A percentile compares a stretch with the other conserved stretches of the same genome.
Conservation (phyloP, 2,797 vertebrate genomes). For the Xyrichtys novacula region DNA sequence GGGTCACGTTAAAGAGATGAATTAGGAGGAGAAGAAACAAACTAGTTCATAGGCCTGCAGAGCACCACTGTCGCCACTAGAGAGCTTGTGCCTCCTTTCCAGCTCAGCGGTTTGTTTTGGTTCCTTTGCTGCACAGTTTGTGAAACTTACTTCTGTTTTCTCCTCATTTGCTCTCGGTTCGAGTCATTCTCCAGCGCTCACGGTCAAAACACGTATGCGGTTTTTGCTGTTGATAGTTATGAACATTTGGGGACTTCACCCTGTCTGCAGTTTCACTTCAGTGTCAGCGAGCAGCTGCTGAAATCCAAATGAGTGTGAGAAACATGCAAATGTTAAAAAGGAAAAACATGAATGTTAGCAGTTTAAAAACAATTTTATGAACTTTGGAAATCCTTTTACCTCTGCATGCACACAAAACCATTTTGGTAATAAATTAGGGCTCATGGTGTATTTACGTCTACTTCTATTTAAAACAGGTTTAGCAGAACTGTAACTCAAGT, state of each 20-base stretch:
- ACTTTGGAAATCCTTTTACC: neutral
- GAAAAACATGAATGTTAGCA: too few species aligned
- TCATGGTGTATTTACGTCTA: neutral
- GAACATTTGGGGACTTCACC: conserved; percentile 10
- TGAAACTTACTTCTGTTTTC: neutral
- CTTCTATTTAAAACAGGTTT: neutral
- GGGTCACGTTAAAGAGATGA: too few species aligned
- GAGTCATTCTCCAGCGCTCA: neutral
- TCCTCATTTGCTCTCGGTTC: neutral
- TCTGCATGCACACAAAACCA: neutral
- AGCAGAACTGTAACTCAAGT: neutral
- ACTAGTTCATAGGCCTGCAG: too few species aligned
- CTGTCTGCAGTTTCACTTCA: conserved; percentile 38
- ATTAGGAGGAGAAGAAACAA: too few species aligned
- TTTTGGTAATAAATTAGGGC: neutral
- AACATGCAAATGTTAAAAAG: too few species aligned
- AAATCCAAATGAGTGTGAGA: conserved; percentile 5
- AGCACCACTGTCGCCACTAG: conserved; percentile 18
- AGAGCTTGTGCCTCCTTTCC: conserved; percentile 13
- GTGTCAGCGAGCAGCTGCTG: neutral
- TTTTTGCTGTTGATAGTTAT: conserved; percentile 23
- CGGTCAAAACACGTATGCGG: neutral
- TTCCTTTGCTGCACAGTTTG: neutral
- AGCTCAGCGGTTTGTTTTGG: conserved; percentile 16
- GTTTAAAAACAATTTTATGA: neutral